Evolutionary conservation across 2,888 invertebrate genomes (phyloP).

Genomic region (Cheilosia soror): DNA sequence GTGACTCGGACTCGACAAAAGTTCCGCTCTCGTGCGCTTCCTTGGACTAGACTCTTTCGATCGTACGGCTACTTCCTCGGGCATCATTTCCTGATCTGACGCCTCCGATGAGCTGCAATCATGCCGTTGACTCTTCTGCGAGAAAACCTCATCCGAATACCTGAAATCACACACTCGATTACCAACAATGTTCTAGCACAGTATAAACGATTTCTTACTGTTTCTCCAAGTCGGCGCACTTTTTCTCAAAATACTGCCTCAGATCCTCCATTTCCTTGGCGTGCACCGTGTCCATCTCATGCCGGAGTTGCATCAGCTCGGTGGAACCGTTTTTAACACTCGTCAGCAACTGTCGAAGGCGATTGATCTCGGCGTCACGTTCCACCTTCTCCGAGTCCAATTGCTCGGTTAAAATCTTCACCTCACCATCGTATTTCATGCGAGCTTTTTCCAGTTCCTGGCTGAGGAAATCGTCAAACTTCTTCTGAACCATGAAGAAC

Average conservation of each 20-base stretch:
- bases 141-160: conserved; percentile 88
- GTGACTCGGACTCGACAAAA: conserved; percentile 82
- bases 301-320: conserved; percentile 85
- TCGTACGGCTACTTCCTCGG: conserved; percentile 78
- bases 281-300: conserved; percentile 88
- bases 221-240: conserved; percentile 91
- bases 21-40: conserved; percentile 81
- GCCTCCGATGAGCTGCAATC: conserved; percentile 82
- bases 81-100: conserved; percentile 82
- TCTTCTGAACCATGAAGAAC: conserved; percentile 84
- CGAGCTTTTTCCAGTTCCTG: conserved; percentile 85
- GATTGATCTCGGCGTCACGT: conserved; percentile 84
- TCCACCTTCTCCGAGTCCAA: conserved; percentile 86
- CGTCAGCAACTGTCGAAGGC: conserved; percentile 85
- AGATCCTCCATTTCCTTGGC: conserved; percentile 91
- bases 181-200: conserved; percentile 11
- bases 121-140: conserved; percentile 87
- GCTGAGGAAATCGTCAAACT: conserved; percentile 85
- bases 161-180: conserved; percentile 79
- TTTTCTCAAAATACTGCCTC: conserved; percentile 91
- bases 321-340: conserved; percentile 86
- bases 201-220: conserved; percentile 85
- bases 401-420: conserved; percentile 81
- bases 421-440: conserved; percentile 80
- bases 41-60: conserved; percentile 80